Conservation (phyloP, 2,797 vertebrate genomes). For the Mareca penelope region DNA sequence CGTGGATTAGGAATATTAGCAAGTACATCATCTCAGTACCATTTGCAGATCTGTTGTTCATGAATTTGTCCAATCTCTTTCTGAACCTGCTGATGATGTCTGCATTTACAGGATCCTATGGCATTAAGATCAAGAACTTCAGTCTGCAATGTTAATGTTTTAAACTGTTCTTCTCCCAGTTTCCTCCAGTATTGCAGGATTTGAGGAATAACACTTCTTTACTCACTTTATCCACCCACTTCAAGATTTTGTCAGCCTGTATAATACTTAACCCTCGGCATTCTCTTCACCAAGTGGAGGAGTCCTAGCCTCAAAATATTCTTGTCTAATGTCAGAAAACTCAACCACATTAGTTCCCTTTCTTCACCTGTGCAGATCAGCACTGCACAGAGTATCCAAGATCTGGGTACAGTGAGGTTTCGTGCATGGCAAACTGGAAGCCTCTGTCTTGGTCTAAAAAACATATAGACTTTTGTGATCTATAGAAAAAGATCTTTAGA, state of each 20-base stretch:
- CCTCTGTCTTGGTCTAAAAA: slow-evolving; percentile 40
- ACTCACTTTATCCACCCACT: slow-evolving; percentile 20
- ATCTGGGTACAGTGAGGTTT: slow-evolving; percentile 1
- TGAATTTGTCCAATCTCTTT: slow-evolving; percentile 24
- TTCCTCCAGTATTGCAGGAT: slow-evolving; percentile 25
- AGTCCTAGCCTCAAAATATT: background rate
- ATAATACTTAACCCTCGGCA: background rate
- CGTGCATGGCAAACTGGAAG: background rate
- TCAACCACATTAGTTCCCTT: background rate
- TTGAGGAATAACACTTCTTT: slow-evolving; percentile 28
- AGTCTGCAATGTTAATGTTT: background rate
- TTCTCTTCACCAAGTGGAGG: slow-evolving; percentile 13
- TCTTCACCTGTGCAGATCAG: slow-evolving; percentile 10
- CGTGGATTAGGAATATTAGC: background rate
- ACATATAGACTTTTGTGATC: slow-evolving; percentile 25
- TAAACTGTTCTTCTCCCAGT: slow-evolving; percentile 36
- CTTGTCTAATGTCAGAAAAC: slow-evolving; percentile 11
- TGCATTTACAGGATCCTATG: slow-evolving; percentile 16
- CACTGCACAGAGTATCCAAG: background rate
- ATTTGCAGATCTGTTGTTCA: slow-evolving; percentile 3
- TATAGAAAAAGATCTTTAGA: slow-evolving; percentile 28
- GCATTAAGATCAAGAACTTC: slow-evolving; percentile 50
- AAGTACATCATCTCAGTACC: background rate
- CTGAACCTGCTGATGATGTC: slow-evolving; percentile 25
- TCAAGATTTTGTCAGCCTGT: slow-evolving; percentile 35